phyloP scores from a whole-genome alignment of 2,888 invertebrate genomes.

The Physocephala rufipes region DNA sequence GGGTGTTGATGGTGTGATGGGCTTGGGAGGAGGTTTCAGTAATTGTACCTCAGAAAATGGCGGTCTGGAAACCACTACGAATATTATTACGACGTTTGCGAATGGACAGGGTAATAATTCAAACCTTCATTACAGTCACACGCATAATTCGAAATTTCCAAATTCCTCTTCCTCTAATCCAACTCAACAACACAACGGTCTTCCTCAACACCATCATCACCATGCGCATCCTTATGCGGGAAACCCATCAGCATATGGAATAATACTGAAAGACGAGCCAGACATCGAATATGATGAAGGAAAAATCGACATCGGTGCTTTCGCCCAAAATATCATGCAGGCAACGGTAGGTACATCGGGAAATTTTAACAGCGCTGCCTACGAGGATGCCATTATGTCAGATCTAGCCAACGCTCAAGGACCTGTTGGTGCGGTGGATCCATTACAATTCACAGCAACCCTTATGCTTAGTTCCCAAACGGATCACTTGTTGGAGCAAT shows the following conservation, averaged over 20 bases:
- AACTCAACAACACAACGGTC: constrained; percentile 29
- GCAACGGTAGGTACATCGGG: constrained; percentile 56
- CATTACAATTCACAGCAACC: constrained; percentile 83
- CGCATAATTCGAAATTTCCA: constrained; percentile 41
- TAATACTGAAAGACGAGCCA: constrained; percentile 82
- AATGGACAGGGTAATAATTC: constrained; percentile 56
- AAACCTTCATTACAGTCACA: constrained; percentile 39
- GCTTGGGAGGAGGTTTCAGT: constrained; percentile 47
- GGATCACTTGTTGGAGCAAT: constrained; percentile 79
- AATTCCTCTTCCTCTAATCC: constrained; percentile 42
- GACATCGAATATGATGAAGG: constrained; percentile 80
- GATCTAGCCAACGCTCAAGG: constrained; percentile 71
- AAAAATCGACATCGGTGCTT: constrained; percentile 72
- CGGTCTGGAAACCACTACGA: constrained; percentile 43
- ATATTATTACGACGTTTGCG: constrained; percentile 53
- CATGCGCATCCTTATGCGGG: constrained; percentile 57
- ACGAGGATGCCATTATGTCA: constrained; percentile 85
- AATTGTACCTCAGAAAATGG: constrained; percentile 35
- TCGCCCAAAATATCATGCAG: constrained; percentile 62
- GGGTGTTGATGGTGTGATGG: constrained; percentile 68
- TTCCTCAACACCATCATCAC: constrained; percentile 37
- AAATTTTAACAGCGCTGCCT: constrained; percentile 68
- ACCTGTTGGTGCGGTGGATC: constrained; percentile 73
- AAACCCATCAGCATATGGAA: constrained; percentile 82
- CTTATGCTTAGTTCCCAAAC: constrained; percentile 81